These are phyloP conservation scores for Tipula unca DNA, from an alignment of 2,888 invertebrate species.

Conservation along the genomic window DNA sequence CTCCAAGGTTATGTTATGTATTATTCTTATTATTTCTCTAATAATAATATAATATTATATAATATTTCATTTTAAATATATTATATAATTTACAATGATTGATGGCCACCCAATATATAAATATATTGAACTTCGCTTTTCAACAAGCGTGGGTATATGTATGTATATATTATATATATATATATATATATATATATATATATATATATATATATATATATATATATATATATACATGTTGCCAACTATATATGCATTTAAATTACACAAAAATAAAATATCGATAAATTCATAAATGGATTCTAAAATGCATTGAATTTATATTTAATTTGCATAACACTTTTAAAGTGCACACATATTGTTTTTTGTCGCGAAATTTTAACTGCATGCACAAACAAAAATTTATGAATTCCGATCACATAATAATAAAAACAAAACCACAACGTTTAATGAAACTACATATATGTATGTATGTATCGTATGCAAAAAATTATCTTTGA, in stretches of 20 bases:
- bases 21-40: not conserved
- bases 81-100: not conserved
- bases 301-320: not conserved
- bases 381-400: not conserved
- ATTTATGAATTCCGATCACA: not conserved
- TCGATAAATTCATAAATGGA: not conserved
- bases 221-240: not conserved
- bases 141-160: not conserved
- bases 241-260: not conserved
- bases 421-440: not conserved
- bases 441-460: slow-evolving; percentile 1
- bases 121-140: not conserved
- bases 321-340: slow-evolving; percentile 16
- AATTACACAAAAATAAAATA: not conserved
- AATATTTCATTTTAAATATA: not conserved
- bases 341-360: not conserved
- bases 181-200: not conserved
- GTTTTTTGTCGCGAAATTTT: slow-evolving; percentile 15
- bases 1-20: not conserved
- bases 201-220: not conserved
- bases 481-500: slow-evolving; percentile 1
- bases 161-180: not conserved
- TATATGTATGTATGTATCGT: too few relatives aligned
- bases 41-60: not conserved
- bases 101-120: not conserved